Conservation (phyloP, 2,888 invertebrate species). For the Metalampra italica region DNA sequence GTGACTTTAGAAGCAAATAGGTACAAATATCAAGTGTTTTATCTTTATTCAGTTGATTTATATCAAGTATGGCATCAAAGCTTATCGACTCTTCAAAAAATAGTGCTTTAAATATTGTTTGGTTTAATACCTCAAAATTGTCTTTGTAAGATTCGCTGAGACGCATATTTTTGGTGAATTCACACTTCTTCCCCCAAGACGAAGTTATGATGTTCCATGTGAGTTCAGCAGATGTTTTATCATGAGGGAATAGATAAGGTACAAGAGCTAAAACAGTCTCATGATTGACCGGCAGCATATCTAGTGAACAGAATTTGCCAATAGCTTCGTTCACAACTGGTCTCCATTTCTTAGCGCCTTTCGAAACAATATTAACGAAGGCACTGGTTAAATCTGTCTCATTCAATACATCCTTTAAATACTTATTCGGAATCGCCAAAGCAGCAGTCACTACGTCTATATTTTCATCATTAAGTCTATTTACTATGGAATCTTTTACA, state of each 20-base stretch:
- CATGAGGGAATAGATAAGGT: conserved; percentile 80
- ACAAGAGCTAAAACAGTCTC: conserved; percentile 78
- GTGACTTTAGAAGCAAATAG: conserved; percentile 64
- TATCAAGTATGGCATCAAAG: conserved; percentile 47
- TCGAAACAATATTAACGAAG: conserved; percentile 73
- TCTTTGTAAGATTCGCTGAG: conserved; percentile 27
- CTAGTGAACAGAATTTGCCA: conserved; percentile 62
- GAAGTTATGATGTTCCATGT: conserved; percentile 54
- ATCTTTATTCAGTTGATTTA: conserved; percentile 40
- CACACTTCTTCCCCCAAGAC: conserved; percentile 54
- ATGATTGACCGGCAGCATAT: conserved; percentile 70
- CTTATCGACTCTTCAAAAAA: conserved; percentile 40
- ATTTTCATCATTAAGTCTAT: conserved; percentile 83
- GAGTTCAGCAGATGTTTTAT: conserved; percentile 40
- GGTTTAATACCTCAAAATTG: conserved; percentile 35
- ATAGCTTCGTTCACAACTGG: conserved; percentile 57
- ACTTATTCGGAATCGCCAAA: conserved; percentile 60
- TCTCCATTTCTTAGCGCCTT: conserved; percentile 56
- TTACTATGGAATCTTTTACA: conserved; percentile 80
- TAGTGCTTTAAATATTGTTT: conserved; percentile 47
- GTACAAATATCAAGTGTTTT: conserved; percentile 52
- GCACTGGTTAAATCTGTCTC: conserved; percentile 61
- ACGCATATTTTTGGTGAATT: conserved; percentile 23
- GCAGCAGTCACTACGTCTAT: conserved; percentile 78
- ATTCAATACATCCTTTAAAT: conserved; percentile 60